Percentiles rank a stretch among this genome's conserved stretches.
These are phyloP conservation scores for Myrmecophaga tridactyla DNA, from an alignment of 2,113 vertebrate genomes.

Conservation along the genomic window DNA sequence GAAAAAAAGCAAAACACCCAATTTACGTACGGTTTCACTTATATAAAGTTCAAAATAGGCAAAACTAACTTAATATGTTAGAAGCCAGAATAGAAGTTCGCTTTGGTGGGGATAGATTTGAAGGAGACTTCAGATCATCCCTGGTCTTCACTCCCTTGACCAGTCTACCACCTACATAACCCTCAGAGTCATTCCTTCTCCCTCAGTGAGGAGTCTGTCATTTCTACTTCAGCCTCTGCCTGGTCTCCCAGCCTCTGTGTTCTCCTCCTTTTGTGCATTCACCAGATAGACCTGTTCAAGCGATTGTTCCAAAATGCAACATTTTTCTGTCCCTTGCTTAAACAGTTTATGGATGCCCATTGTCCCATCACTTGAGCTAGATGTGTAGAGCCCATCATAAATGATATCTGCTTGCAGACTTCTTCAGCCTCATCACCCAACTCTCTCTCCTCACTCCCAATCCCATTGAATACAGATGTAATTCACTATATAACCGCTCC, in stretches of 20 bases:
- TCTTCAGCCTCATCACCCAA: not conserved
- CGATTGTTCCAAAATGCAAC: not conserved
- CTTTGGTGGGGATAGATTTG: not conserved
- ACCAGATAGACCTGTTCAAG: not conserved
- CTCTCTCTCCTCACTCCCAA: no score
- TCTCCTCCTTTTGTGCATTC: not conserved
- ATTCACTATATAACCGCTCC: not conserved
- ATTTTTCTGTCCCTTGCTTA: not conserved
- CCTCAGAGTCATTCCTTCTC: not conserved
- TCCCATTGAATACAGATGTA: no score
- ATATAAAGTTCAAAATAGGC: not conserved
- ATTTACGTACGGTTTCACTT: not conserved
- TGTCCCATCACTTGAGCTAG: not conserved
- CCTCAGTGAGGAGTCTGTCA: not conserved
- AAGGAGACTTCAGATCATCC: not conserved
- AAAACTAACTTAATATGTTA: not conserved
- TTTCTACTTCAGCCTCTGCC: not conserved
- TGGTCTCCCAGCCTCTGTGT: not conserved
- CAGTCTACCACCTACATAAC: not conserved
- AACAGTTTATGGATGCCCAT: not conserved
- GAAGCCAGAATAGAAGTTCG: not conserved
- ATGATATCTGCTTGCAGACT: not conserved
- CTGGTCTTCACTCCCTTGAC: not conserved
- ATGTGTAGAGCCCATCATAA: not conserved
- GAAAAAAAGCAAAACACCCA: no score